These are phyloP conservation scores for Bradypodion pumilum DNA, from an alignment of 2,797 vertebrate genomes.

Conservation along the genomic window DNA sequence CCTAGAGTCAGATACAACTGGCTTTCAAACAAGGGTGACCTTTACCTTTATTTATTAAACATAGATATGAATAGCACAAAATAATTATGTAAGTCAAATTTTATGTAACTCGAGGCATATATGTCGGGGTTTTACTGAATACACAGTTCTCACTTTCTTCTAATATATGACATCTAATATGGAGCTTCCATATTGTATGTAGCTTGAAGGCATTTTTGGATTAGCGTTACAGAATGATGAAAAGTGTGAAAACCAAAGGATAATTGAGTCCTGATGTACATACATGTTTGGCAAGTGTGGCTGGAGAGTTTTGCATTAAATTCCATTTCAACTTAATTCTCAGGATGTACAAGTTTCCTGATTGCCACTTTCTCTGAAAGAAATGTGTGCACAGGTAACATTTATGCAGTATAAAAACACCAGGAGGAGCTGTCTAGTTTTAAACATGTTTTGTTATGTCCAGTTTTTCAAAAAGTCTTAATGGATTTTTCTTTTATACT, in stretches of 20 bases:
- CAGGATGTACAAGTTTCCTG: neutral
- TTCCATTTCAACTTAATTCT: neutral
- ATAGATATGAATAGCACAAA: no score
- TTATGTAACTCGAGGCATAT: no score
- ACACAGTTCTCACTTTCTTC: no score
- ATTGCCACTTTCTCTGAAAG: neutral
- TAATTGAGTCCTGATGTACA: neutral
- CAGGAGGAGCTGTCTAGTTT: conserved; percentile 44
- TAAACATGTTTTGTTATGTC: neutral
- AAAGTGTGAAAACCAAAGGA: neutral
- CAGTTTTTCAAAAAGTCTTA: neutral
- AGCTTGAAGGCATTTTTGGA: neutral
- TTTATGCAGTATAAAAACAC: conserved; percentile 13
- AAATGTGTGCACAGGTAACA: neutral
- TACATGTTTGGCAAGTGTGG: neutral
- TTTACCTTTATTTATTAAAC: no score
- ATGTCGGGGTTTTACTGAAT: no score
- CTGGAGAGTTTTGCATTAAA: neutral
- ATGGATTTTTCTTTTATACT: neutral
- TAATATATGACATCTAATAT: neutral
- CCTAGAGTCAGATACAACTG: no score
- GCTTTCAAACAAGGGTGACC: no score
- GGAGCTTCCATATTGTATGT: neutral
- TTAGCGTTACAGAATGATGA: neutral
- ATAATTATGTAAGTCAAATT: no score